Conservation (phyloP, 2,797 vertebrate genomes). For the Poeciliopsis gracilis region DNA sequence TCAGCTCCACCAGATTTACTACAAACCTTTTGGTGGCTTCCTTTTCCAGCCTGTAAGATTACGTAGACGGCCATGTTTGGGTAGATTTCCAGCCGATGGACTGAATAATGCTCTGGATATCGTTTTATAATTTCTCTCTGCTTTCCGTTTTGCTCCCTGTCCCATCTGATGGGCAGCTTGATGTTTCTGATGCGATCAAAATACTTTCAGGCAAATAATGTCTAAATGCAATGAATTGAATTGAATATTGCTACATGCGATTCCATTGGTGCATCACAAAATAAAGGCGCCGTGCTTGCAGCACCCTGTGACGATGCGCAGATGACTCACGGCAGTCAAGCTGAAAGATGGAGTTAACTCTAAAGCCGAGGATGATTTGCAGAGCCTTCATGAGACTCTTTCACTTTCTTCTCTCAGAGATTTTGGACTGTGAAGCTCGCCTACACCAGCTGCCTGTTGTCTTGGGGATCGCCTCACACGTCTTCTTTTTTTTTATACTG, state of each 20-base stretch:
- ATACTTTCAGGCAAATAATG: neutral
- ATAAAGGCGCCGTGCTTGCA: conserved; percentile 23
- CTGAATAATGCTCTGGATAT: neutral
- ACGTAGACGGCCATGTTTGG: neutral
- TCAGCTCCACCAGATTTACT: neutral
- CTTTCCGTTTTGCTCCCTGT: neutral
- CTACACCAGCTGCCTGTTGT: conserved; percentile 72
- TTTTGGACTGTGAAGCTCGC: conserved; percentile 62
- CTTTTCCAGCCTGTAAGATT: neutral
- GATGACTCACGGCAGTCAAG: conserved; percentile 44
- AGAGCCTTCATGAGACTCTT: conserved; percentile 59
- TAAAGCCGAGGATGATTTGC: conserved; percentile 57
- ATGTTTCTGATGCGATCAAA: neutral
- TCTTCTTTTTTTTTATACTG: conserved; percentile 51
- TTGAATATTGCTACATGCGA: neutral
- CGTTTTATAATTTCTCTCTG: neutral
- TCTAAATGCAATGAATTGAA: neutral
- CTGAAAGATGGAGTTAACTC: conserved; percentile 42
- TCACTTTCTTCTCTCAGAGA: conserved; percentile 58
- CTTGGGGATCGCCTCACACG: conserved; percentile 69
- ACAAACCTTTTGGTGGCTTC: neutral
- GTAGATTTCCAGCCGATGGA: neutral
- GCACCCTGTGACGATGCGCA: conserved; percentile 22
- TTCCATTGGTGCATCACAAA: neutral
- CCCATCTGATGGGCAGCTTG: neutral